Percentiles rank a stretch among this genome's conserved stretches.
Conservation (phyloP, 1,140 invertebrate species). For the Hypothenemus hampei region DNA sequence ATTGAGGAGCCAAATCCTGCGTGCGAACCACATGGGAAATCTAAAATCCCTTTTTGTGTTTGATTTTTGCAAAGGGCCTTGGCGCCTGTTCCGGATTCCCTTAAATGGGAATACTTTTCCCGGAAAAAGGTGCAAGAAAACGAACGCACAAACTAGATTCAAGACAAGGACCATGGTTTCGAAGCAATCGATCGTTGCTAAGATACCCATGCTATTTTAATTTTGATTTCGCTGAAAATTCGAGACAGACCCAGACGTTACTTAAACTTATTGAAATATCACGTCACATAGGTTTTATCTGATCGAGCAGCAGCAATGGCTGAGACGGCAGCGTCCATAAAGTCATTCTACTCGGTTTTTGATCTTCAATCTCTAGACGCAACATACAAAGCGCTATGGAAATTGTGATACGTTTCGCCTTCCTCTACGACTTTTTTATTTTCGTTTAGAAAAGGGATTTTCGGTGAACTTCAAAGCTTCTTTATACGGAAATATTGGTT, state of each 20-base stretch:
- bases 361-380: not conserved
- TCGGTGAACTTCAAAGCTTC: no score
- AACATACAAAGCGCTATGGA: slow-evolving; percentile 1
- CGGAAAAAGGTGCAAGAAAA: no score
- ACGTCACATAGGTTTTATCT: not conserved
- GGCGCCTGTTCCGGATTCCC: not conserved
- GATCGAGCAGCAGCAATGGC: not conserved
- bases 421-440: not conserved
- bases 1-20: slow-evolving; percentile 13
- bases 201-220: not conserved
- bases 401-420: slow-evolving; percentile 1
- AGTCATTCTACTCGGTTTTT: slow-evolving; percentile 5
- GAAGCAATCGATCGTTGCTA: not conserved
- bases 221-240: not conserved
- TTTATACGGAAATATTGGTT: no score
- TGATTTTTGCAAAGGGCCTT: slow-evolving; percentile 11
- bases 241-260: not conserved
- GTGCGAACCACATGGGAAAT: slow-evolving; percentile 14
- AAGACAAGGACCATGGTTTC: not conserved
- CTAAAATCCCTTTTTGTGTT: slow-evolving; percentile 19
- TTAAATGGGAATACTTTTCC: slow-evolving; percentile 13
- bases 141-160: no score
- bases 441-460: not conserved
- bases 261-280: slow-evolving; percentile 3
- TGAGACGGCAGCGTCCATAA: no score